Percentiles rank a stretch among this genome's conserved stretches.
phyloP scores from a whole-genome alignment of 2,888 invertebrate genomes.

The Melipona beecheii region DNA sequence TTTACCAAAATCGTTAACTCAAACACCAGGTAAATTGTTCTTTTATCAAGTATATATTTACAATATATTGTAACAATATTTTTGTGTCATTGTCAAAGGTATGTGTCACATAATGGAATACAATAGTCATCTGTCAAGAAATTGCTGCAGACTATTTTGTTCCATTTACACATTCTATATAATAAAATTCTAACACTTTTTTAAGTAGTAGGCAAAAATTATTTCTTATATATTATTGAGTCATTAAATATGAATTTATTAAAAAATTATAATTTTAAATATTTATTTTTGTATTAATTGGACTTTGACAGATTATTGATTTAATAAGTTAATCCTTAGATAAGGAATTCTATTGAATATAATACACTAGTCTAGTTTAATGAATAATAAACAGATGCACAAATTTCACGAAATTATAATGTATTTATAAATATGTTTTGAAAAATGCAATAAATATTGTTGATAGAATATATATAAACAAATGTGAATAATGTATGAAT shows the following conservation, averaged over 20 bases:
- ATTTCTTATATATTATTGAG: neutral
- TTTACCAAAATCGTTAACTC: conserved; percentile 63
- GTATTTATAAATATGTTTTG: neutral
- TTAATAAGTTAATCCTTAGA: neutral
- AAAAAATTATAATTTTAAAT: neutral
- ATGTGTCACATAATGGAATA: neutral
- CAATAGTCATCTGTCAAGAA: neutral
- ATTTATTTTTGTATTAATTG: neutral
- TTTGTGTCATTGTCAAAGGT: conserved; percentile 1
- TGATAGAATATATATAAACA: neutral
- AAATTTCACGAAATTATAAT: neutral
- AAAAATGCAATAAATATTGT: neutral
- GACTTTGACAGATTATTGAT: conserved; percentile 36
- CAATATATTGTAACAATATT: neutral
- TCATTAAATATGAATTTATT: neutral
- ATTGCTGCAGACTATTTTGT: too few species aligned
- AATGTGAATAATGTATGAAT: neutral
- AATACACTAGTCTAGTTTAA: neutral
- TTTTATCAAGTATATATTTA: neutral
- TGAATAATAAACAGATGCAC: neutral
- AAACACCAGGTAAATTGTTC: conserved; percentile 66
- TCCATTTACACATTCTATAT: neutral
- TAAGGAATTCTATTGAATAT: neutral
- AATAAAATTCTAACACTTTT: neutral
- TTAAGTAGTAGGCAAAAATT: neutral